Evolutionary conservation across 2,888 invertebrate species (phyloP).

Genomic region (Adineta ricciae): DNA sequence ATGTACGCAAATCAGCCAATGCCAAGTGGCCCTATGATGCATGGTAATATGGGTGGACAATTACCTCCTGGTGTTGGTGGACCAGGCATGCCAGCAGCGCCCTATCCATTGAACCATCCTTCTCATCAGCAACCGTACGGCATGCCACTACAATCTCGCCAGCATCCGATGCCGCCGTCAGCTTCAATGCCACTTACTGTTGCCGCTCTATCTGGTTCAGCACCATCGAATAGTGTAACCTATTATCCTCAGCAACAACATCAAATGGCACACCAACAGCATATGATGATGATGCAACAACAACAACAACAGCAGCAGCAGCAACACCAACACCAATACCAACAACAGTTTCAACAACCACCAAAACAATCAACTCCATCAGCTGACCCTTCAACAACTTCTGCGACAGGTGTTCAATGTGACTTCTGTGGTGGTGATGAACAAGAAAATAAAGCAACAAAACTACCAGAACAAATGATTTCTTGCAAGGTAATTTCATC

Average conservation of each 20-base stretch:
- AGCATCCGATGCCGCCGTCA: neutral
- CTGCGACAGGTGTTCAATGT: slow-evolving; percentile 56
- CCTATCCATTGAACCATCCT: neutral
- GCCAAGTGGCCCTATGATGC: neutral
- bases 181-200: neutral
- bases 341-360: slow-evolving; percentile 19
- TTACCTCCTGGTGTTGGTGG: neutral
- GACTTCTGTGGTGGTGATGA: slow-evolving; percentile 96
- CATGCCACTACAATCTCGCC: neutral
- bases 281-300: neutral
- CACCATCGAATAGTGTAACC: neutral
- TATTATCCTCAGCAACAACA: neutral
- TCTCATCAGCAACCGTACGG: neutral
- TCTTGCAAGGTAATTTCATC: neutral
- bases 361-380: neutral
- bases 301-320: neutral
- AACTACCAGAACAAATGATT: slow-evolving; percentile 68
- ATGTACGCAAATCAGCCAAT: neutral
- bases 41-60: neutral
- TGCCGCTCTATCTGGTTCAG: neutral
- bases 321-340: neutral
- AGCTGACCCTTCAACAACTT: neutral
- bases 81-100: neutral
- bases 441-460: slow-evolving; percentile 87
- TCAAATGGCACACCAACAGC: neutral